Evolutionary conservation across 2,888 invertebrate species (phyloP).

Genomic region (Dynastes hyllus): DNA sequence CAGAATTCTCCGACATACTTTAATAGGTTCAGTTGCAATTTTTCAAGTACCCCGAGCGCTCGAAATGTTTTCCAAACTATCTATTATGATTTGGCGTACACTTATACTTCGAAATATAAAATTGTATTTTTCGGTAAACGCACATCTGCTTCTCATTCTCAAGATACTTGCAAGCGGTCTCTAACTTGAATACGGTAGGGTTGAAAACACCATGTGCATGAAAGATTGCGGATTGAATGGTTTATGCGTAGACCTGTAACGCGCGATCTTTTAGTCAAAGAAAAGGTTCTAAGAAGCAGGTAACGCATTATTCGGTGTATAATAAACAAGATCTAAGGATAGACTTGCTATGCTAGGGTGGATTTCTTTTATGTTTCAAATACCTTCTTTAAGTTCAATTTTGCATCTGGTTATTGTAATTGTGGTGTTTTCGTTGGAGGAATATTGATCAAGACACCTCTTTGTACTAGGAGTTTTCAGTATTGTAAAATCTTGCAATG

Average conservation of each 20-base stretch:
- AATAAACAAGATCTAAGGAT: constrained; percentile 49
- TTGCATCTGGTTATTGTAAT: constrained; percentile 22
- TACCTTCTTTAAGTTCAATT: not conserved
- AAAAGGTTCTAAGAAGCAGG: constrained; percentile 52
- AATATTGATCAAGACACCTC: not conserved
- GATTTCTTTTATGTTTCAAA: constrained; percentile 6
- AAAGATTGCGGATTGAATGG: constrained; percentile 45
- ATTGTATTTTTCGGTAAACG: constrained; percentile 32
- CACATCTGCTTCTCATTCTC: constrained; percentile 31
- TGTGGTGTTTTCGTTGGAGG: constrained; percentile 17
- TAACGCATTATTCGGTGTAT: constrained; percentile 49
- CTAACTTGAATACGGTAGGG: constrained; percentile 32
- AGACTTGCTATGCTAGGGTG: constrained; percentile 8
- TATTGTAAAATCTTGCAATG: too few relatives aligned
- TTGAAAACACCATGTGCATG: constrained; percentile 53
- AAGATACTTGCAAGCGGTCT: constrained; percentile 17
- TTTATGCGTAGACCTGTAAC: constrained; percentile 52
- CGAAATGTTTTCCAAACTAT: constrained; percentile 14
- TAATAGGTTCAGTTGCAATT: constrained; percentile 38
- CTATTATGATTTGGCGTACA: constrained; percentile 29
- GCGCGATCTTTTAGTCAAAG: constrained; percentile 27
- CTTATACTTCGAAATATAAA: constrained; percentile 26
- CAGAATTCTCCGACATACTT: not conserved
- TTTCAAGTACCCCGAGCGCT: constrained; percentile 34
- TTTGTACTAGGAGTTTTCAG: not conserved